Evolutionary conservation across 2,888 invertebrate genomes (phyloP), one percentile per base, ranked within the genome.

Genomic region (Drosophila neotestacea): DNA sequence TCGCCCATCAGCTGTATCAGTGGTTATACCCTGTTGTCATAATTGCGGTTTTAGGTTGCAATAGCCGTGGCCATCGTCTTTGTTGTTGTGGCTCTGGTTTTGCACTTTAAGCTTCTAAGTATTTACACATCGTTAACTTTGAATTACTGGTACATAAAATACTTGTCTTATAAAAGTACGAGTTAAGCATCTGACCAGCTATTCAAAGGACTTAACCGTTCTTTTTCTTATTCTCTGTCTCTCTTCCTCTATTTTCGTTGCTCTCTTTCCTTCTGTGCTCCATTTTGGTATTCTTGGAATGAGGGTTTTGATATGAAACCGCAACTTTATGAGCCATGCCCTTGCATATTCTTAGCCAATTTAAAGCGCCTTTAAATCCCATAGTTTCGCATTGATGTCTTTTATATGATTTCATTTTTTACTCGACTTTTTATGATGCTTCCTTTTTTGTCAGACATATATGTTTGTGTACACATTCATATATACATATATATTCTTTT

Each of bases 111-210:
- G 73, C 73, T 70, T 55, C 70, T 78, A 80, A 86, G 84, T 77
- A 87, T 88, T 88, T 88, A 85, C 88, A 88, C 90, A 81, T 88
- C 90, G 88, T 89, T 90, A 85, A 79, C 74, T 85, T 76, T 75
- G 82, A 88, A 88, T 88, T 78, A 77, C 74, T 65, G 56, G 36
- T 59, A 44, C 75, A 66, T 60, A 59, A 74, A 85, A 69, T 50
- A 42, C 47, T 73, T 42, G 50, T 64, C 58, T 56, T 59, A 44
- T 28, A 61, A 51, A 58, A 61, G 64, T 51, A 42, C 50, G 47
- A 51, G 48, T 27, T 11, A 44, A 47, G 68, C 58, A 50, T 60
- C 34, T 62, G 64, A 38, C 62, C 62, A 38, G 67, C 47, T 47
- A 48, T 54, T 68, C 62, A 73, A 63, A 60, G 59, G 41, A 58